Evolutionary conservation across 2,888 invertebrate species (phyloP), one percentile per base, ranked within the genome.

Genomic region (Eudemis profundana): DNA sequence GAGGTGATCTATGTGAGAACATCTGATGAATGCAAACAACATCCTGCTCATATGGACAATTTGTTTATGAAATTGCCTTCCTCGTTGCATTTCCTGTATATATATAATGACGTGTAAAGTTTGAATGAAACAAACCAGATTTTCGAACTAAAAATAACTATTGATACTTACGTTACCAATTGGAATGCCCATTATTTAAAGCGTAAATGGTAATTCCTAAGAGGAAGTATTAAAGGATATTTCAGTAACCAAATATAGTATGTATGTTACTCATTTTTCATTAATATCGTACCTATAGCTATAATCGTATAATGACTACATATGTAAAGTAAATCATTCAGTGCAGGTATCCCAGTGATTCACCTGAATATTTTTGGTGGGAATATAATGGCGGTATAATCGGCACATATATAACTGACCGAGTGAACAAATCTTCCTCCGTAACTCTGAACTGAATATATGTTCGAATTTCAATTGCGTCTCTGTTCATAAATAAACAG

Each of bases 1-100:
- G 8, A 59, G 44, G 51, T 53, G 53, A 65, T 60, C 40, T 60
- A 65, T 53, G 65, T 65, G 65, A 65, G 65, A 65, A 60, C 65
- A 60, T 65, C 59, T 60, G 59, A 42, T 65, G 40, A 65, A 46
- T 60, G 47, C 27, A 60, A n/a, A 40, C 46, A 46, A 65, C 65
- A 53, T 65, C 65, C 65, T 65, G 65, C 27, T 51, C 64, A 59
- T 36, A 59, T 44, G 59, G 38, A 42, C 60, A 60, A 53, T 59
- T 63, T 51, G 59, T 65, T 65, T 65, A 60, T 47, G 14, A 60
- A 47, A 57, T 50, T 53, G 53, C 29, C 53, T 47, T 38, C 51
- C 61, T 53, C 8, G 29, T 44, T 64, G 14, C 38, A 53, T 33
- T 59, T 65, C 65, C 60, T 53, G 65, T 53, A 8, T 17, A 42